phyloP scores from a whole-genome alignment of 2,888 invertebrate species.

The Macaria liturata region DNA sequence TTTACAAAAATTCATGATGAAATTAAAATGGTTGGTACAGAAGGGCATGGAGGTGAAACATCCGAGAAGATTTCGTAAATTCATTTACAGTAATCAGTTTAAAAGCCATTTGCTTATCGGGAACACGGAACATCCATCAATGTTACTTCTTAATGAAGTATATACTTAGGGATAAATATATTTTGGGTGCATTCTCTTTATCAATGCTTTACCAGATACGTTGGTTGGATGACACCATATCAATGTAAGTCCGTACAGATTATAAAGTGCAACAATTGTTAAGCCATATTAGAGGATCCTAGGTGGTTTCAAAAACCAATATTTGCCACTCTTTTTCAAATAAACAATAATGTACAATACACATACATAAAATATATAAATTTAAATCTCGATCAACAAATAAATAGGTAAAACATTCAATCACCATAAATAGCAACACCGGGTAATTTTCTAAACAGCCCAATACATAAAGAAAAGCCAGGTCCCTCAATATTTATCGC shows the following conservation, averaged over 20 bases:
- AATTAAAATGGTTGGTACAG: too few relatives aligned
- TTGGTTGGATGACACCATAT: too few relatives aligned
- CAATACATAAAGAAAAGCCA: slow-evolving; percentile 62
- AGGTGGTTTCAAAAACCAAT: too few relatives aligned
- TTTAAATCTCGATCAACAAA: too few relatives aligned
- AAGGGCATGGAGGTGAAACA: slow-evolving; percentile 16
- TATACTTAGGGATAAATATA: neutral
- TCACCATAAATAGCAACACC: slow-evolving; percentile 33
- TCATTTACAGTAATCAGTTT: slow-evolving; percentile 41
- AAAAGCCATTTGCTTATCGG: slow-evolving; percentile 49
- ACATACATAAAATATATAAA: too few relatives aligned
- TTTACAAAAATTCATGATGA: neutral
- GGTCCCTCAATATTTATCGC: slow-evolving; percentile 64
- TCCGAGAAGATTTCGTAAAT: slow-evolving; percentile 36
- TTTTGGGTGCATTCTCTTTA: too few relatives aligned
- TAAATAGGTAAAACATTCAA: slow-evolving; percentile 10
- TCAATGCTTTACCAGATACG: too few relatives aligned
- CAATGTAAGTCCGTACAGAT: too few relatives aligned
- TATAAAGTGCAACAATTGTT: too few relatives aligned
- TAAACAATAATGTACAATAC: too few relatives aligned
- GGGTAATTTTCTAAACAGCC: slow-evolving; percentile 38
- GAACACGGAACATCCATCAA: slow-evolving; percentile 37
- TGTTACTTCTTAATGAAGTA: slow-evolving; percentile 35
- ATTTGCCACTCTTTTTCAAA: too few relatives aligned
- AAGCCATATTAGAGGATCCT: too few relatives aligned